Evolutionary conservation across 2,888 invertebrate species (phyloP), one percentile per base, ranked within the genome.

Genomic region (Zonitis immaculata): DNA sequence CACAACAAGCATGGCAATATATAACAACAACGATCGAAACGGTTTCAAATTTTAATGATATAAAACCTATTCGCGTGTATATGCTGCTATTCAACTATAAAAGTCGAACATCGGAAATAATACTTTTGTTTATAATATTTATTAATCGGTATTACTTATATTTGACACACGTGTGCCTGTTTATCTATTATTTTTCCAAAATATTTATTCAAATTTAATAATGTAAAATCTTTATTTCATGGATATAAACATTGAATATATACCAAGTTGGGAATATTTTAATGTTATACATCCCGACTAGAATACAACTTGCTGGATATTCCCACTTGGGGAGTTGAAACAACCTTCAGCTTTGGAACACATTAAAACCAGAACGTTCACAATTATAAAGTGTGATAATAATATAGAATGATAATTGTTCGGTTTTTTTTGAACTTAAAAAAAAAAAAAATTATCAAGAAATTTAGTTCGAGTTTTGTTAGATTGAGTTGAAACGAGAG

Each of bases 211-310:
- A n/a, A n/a, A n/a, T n/a, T n/a, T n/a, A n/a, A n/a, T n/a, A n/a
- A n/a, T n/a, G n/a, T n/a, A n/a, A n/a, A n/a, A n/a, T n/a, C n/a
- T n/a, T n/a, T n/a, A n/a, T n/a, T n/a, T n/a, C n/a, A n/a, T 39
- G 45, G 46, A 50, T 45, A 35, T 46, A 50, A 48, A 52, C 52
- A 52, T 35, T 11, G 11, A 11, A 30, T n/a, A n/a, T 22, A 5
- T 22, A 22, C 22, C 3, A 22, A 73, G 69, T 73, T 72, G 72
- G 39, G 8, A n/a, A 20, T 39, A 20, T 39, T 72, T 72, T 72
- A 72, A 73, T 73, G 72, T 72, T 71, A 69, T 69, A 71, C 72
- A 72, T 72, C 70, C 69, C 65, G 54, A 49, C 26, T 26, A 53
- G 57, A n/a, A 56, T 57, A 56, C 52, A 58, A 58, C 57, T 58